Conservation (phyloP, 1,140 invertebrate genomes). For the Brachionus calyciflorus region DNA sequence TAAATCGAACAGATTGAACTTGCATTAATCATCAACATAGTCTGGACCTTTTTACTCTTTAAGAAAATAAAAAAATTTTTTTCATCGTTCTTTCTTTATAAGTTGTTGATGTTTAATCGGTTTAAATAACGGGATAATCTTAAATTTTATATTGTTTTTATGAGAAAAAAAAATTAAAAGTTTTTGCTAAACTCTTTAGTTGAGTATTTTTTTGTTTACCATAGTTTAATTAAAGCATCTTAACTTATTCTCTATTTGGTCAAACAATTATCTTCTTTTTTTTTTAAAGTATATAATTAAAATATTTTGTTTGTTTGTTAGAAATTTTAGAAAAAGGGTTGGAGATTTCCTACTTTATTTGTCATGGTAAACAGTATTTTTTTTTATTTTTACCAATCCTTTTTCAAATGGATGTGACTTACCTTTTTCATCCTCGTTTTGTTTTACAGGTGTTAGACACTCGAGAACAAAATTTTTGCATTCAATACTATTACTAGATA, state of each 20-base stretch:
- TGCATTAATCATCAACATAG: slow-evolving; percentile 12
- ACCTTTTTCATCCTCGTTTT: not conserved
- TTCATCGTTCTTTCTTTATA: too few relatives aligned
- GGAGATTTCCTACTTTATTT: not conserved
- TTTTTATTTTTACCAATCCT: too few relatives aligned
- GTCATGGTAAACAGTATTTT: not conserved
- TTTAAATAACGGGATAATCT: slow-evolving; percentile 30
- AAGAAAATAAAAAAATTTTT: too few relatives aligned
- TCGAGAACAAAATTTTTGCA: slow-evolving; percentile 45
- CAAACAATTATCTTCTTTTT: not conserved
- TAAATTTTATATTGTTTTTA: slow-evolving; percentile 21
- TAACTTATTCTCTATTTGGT: slow-evolving; percentile 25
- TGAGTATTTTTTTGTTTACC: slow-evolving; percentile 12
- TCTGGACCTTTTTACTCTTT: slow-evolving; percentile 5
- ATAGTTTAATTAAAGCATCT: not conserved
- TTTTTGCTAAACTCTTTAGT: not conserved
- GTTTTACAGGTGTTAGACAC: slow-evolving; percentile 19
- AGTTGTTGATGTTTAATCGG: slow-evolving; percentile 13
- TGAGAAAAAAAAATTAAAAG: not conserved
- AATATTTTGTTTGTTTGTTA: not conserved
- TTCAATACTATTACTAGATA: not conserved
- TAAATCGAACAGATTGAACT: slow-evolving; percentile 13
- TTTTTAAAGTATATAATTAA: not conserved
- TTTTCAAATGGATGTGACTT: too few relatives aligned
- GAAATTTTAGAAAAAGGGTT: not conserved